Evolutionary conservation across 2,888 invertebrate species (phyloP).

Genomic region (Ischnus inquisitorius): DNA sequence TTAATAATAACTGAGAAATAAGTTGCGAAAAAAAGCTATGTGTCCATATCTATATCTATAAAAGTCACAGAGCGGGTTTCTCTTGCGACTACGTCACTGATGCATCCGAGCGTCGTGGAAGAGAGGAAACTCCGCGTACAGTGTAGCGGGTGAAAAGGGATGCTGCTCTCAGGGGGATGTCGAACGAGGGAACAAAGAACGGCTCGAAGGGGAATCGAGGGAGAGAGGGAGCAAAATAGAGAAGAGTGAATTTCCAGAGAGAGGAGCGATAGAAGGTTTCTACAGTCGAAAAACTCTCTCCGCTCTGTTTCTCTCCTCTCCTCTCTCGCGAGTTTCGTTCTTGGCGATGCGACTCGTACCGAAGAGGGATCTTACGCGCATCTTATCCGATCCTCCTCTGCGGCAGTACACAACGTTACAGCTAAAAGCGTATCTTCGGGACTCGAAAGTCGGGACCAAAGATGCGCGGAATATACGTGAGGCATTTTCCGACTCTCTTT

Average conservation of each 20-base stretch:
- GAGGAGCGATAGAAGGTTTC: conserved; percentile 45
- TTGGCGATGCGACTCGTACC: conserved; percentile 31
- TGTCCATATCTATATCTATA: neutral
- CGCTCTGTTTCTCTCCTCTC: conserved; percentile 33
- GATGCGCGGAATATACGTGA: conserved; percentile 25
- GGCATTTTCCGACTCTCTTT: conserved; percentile 38
- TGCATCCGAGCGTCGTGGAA: conserved; percentile 14
- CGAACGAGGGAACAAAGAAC: conserved; percentile 80
- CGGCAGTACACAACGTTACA: conserved; percentile 37
- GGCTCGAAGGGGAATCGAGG: conserved; percentile 76
- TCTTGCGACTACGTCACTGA: conserved; percentile 27
- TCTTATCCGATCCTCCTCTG: conserved; percentile 47
- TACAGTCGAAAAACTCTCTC: conserved; percentile 60
- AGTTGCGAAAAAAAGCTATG: too few relatives aligned
- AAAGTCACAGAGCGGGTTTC: conserved; percentile 20
- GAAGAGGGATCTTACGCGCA: conserved; percentile 54
- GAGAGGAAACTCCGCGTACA: conserved; percentile 37
- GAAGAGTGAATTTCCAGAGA: conserved; percentile 43
- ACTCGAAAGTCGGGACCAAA: conserved; percentile 33
- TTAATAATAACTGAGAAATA: too few relatives aligned
- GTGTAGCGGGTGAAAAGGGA: conserved; percentile 51
- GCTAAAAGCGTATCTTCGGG: neutral
- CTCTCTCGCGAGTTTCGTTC: conserved; percentile 39
- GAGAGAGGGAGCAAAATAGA: conserved; percentile 37
- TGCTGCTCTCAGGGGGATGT: conserved; percentile 77